Base-by-base conservation (phyloP, 2,888 invertebrate species). In the Drosophila putrida region DNA sequence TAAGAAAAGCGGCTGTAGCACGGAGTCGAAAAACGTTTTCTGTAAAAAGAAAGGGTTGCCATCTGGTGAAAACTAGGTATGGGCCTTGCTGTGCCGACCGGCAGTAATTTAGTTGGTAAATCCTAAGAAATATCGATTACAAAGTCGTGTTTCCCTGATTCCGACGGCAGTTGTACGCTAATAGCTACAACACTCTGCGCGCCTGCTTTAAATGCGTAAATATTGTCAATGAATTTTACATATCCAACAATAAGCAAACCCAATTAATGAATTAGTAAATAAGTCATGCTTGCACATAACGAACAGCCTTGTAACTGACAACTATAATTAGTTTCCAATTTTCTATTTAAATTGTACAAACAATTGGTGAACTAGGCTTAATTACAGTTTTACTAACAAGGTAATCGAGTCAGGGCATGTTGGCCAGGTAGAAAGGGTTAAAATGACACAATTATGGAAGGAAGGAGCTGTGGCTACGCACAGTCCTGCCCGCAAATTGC, bases 271-370 rank as follows among this genome's bases (percentile, higher is more conserved):
- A 87, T 79, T 81, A 81, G 58, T 81, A 65, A 69, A 78, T 78
- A 83, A 71, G 49, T 66, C 53, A 70, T 69, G 55, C 49, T 54
- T 66, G 44, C 51, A 27, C 71, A 73, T 64, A 64, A 70, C 76
- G 65, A 68, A 57, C 46, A 51, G 64, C 25, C 15, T 43, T 60
- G 68, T 68, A 75, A 75, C 73, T 78, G 82, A 80, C 69, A 80
- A 82, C 83, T 82, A 63, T 90, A 88, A 90, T 91, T 91, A 89
- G 73, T 68, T 73, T 74, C 64, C 82, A 83, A 90, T 88, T 82
- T 78, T 67, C 73, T 33, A 82, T 85, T 89, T 86, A 77, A 62
- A 85, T 83, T 88, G 77, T 77, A 79, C 84, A 88, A 89, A 78
- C 84, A 89, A 88, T 82, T 87, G 81, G 61, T 71, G 61, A 46